Base-by-base conservation (phyloP, 2,113 vertebrate genomes). In the Corythoichthys intestinalis region DNA sequence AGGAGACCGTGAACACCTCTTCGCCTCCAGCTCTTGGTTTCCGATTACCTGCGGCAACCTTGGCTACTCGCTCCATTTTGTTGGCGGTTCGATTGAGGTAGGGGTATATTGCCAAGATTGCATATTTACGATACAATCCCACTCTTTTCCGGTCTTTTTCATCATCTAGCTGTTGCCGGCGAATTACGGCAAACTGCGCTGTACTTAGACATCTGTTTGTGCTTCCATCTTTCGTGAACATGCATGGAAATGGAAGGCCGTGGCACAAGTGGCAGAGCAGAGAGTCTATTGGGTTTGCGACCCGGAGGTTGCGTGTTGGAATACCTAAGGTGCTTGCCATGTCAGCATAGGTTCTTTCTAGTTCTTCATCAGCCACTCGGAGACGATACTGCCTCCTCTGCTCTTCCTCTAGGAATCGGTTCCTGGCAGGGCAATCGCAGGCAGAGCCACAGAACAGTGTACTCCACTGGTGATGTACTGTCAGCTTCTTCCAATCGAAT, bases 191-290 rank as follows among this genome's bases (percentile, higher is more conserved):
- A 76, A 99, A 98, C 86, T 98, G 97, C 11, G 92, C 89, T 79
- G 93, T 75, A 5, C 85, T 90, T 7, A 99, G 92, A 72, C 97
- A 99, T 44, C 93, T 94, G 0, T 82, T 68, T 0, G 73, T 14
- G 37, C 74, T 70, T 1, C 54, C 15, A 0, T 74, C 77, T 0
- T 63, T 72, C 35, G 17, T 1, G 0, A 64, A 37, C 50, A 90
- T 92, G 68, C 97, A 99, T 0, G 97, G 97, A 79, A 99, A 98
- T 1, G 93, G 90, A 76, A 96, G 86, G 1, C 93, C 93, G 64
- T 99, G 97, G 81, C 97, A 99, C 69, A 99, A 91, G 80, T 96
- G 94, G 88, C 96, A 98, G 57, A 98, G 76, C 81, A 99, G 89
- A 4, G 97, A 94, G 85, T 98, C 97, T 20, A 99, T 91, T 0